These are phyloP conservation scores for Lanistes nyassanus DNA, from an alignment of 1,140 invertebrate genomes.

Conservation along the genomic window DNA sequence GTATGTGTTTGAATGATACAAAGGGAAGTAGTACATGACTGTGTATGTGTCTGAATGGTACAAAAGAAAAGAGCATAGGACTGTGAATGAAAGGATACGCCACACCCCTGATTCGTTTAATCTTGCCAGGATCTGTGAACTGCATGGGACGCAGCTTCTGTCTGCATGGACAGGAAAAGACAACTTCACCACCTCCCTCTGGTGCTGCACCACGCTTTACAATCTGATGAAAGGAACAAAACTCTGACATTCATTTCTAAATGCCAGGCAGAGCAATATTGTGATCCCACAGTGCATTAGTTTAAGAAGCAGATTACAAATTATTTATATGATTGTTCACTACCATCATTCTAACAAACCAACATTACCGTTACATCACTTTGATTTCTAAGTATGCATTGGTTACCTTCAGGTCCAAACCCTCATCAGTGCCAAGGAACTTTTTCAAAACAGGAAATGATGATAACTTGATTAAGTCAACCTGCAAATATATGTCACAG, in stretches of 20 bases:
- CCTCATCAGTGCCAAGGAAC: slow-evolving; percentile 84
- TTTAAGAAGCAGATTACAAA: too few species aligned
- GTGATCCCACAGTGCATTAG: too few species aligned
- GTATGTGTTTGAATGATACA: too few species aligned
- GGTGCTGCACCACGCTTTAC: slow-evolving; percentile 85
- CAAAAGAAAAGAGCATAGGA: not conserved
- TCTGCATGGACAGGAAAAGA: slow-evolving; percentile 87
- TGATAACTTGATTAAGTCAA: slow-evolving; percentile 85
- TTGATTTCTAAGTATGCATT: too few species aligned
- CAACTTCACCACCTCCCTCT: slow-evolving; percentile 89
- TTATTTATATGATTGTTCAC: too few species aligned
- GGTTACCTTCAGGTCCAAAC: slow-evolving; percentile 83
- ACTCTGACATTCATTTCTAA: too few species aligned
- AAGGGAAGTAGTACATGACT: too few species aligned
- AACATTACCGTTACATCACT: too few species aligned
- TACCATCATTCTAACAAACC: too few species aligned
- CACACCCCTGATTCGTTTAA: slow-evolving; percentile 91
- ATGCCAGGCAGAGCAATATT: too few species aligned
- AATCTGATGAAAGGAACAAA: slow-evolving; percentile 59
- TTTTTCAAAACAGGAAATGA: slow-evolving; percentile 82
- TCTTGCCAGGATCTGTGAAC: slow-evolving; percentile 83
- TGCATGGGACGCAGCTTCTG: slow-evolving; percentile 75
- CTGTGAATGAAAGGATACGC: slow-evolving; percentile 69
- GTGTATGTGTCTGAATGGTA: too few species aligned
- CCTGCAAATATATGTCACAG: slow-evolving; percentile 59